Evolutionary conservation across 2,113 vertebrate species (phyloP), one percentile per base, ranked within the genome.

Genomic region (Alces alces): DNA sequence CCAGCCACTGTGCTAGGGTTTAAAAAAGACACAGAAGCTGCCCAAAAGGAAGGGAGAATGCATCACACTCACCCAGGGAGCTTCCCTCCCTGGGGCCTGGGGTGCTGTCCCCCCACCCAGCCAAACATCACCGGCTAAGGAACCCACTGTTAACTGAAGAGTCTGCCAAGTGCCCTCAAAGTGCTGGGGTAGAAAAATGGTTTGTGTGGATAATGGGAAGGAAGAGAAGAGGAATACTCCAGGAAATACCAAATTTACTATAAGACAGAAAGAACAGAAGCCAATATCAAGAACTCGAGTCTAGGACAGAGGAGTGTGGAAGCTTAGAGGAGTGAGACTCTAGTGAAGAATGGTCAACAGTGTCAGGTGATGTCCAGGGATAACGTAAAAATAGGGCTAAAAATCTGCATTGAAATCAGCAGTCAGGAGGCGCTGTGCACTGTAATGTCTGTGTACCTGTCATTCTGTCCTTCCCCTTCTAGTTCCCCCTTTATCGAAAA

Each of bases 391-490:
- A 23, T 1, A 33, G 19, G 85, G 19, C n/a, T 61, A 33, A 25
- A 28, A 45, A 30, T 30, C 79, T 39, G 57, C 16, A 1, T 1
- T 17, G 52, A 30, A 12, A 14, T 6, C 15, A 16, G 76, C n/a
- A 17, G 54, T 16, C 5, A 0, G 33, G 76, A 58, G 27, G 30
- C 4, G 10, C 82, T 27, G 2, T 4, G 76, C 28, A 4, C 30
- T 9, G 28, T 5, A 11, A 36, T 2, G 0, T 52, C 66, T 47
- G 28, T 28, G 45, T 15, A 0, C 2, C 1, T 0, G 55, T 28
- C n/a, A 13, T 21, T 52, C 80, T 43, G 23, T 17, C 15, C 30
- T 12, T 16, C 64, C 17, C 47, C 47, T 50, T 55, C n/a, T 8
- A 23, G 30, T 25, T 30, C 30, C 47, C 55, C 28, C 52, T 73